phyloP scores from a whole-genome alignment of 2,888 invertebrate species.

The Pyrrhia umbra region DNA sequence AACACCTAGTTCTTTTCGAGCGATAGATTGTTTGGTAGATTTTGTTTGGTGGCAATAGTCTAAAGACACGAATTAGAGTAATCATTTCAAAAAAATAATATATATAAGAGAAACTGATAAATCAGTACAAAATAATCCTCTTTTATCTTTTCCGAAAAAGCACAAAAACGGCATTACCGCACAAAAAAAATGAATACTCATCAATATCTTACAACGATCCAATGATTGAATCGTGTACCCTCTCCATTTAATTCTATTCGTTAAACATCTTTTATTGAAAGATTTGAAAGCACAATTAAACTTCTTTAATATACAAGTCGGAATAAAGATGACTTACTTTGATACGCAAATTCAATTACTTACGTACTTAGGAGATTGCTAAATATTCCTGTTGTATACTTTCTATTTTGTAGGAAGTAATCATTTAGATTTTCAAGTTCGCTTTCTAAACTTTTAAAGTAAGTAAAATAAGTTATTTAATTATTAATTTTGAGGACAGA shows the following conservation, averaged over 20 bases:
- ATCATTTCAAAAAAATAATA: too few relatives aligned
- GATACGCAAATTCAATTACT: constrained; percentile 63
- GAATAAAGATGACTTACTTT: constrained; percentile 59
- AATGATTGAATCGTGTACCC: constrained; percentile 42
- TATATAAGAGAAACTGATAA: too few relatives aligned
- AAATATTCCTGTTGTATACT: constrained; percentile 64
- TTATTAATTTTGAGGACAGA: constrained; percentile 38
- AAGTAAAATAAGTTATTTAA: constrained; percentile 31
- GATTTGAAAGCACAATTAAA: constrained; percentile 42
- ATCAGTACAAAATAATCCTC: too few relatives aligned
- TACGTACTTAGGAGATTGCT: constrained; percentile 35
- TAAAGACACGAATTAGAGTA: too few relatives aligned
- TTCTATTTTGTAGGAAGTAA: constrained; percentile 76
- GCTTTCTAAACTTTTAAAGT: constrained; percentile 67
- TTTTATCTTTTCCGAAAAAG: too few relatives aligned
- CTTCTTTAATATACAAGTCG: constrained; percentile 32
- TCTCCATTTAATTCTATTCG: constrained; percentile 27
- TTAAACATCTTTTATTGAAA: constrained; percentile 41
- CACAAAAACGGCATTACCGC: too few relatives aligned
- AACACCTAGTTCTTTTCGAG: too few relatives aligned
- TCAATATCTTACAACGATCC: constrained; percentile 45
- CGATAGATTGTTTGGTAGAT: too few relatives aligned
- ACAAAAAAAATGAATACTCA: constrained; percentile 31
- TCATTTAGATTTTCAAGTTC: constrained; percentile 60
- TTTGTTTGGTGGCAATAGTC: too few relatives aligned